phyloP scores from a whole-genome alignment of 1,140 invertebrate species.

The Drosophila eugracilis region DNA sequence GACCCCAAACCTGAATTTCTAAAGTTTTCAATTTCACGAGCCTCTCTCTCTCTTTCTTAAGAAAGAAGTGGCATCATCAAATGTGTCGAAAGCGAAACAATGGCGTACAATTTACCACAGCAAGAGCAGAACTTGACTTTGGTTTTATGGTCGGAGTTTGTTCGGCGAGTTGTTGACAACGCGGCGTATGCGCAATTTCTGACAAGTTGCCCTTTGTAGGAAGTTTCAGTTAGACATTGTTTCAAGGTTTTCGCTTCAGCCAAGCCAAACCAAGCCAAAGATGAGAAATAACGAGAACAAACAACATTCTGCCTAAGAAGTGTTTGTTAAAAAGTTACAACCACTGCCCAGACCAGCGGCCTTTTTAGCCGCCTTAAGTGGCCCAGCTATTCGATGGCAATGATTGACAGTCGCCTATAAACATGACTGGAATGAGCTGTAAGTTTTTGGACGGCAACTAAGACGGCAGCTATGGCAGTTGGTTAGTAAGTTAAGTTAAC shows the following conservation, averaged over 20 bases:
- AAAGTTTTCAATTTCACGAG: conserved; percentile 54
- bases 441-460: conserved; percentile 34
- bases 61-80: conserved; percentile 51
- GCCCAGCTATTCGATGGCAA: conserved; percentile 42
- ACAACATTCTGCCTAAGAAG: conserved; percentile 49
- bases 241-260: conserved; percentile 31
- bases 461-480: conserved; percentile 10
- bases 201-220: conserved; percentile 57
- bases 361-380: conserved; percentile 40
- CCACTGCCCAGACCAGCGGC: conserved; percentile 8
- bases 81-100: conserved; percentile 56
- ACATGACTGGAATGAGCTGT: conserved; percentile 3
- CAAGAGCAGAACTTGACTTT: conserved; percentile 43
- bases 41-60: no score
- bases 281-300: conserved; percentile 23
- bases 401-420: conserved; percentile 42
- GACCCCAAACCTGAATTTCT: conserved; percentile 51
- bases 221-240: conserved; percentile 59
- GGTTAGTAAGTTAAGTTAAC: conserved; percentile 34
- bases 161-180: conserved; percentile 38
- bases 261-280: not conserved
- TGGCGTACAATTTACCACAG: conserved; percentile 48
- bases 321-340: conserved; percentile 51
- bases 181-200: conserved; percentile 60
- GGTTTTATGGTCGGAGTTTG: conserved; percentile 54